Percentiles rank a stretch among this genome's conserved stretches.
Evolutionary conservation across 2,113 vertebrate species (phyloP).

Genomic region (Phaethornis superciliosus): DNA sequence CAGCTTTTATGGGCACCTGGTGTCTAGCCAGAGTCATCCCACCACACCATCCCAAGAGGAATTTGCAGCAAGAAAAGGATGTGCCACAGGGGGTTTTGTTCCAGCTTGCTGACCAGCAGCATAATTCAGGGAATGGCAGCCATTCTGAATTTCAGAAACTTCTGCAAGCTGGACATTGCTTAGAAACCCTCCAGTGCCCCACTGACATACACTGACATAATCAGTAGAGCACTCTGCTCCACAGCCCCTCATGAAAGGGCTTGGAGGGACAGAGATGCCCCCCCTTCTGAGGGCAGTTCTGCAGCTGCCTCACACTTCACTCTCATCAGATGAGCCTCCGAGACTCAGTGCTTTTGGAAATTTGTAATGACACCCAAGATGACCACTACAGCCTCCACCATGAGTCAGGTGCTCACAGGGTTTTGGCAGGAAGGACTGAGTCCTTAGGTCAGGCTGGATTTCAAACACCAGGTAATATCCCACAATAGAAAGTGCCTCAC

Average conservation of each 20-base stretch:
- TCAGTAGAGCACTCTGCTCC: fast-evolving
- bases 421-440: neutral
- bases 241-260: neutral
- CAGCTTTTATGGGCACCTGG: too few relatives aligned
- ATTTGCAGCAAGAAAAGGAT: neutral
- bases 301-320: neutral
- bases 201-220: neutral
- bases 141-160: neutral
- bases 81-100: neutral
- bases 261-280: neutral
- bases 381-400: neutral
- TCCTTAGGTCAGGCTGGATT: neutral
- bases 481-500: neutral
- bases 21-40: too few relatives aligned
- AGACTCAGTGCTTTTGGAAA: neutral
- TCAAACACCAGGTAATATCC: neutral
- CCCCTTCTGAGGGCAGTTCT: neutral
- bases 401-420: fast-evolving
- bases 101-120: neutral
- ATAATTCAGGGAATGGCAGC: neutral
- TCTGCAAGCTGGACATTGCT: neutral
- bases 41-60: neutral
- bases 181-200: neutral
- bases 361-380: neutral
- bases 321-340: neutral